phyloP scores from a whole-genome alignment of 53 echinoderm and acorn worm species.

The Henricia sp. region DNA sequence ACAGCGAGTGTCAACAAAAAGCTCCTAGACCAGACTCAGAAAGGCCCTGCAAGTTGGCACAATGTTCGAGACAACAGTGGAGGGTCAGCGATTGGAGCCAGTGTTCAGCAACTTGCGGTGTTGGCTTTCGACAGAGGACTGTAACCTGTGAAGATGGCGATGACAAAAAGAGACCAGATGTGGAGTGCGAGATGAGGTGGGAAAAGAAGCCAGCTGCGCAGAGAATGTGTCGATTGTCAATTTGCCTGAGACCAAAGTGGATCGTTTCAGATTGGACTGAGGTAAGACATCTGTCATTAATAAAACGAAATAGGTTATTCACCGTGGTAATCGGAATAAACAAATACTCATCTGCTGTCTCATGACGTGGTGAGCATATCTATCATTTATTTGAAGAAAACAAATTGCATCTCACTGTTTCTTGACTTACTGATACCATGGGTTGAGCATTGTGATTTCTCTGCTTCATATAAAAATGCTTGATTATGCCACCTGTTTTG shows the following conservation, averaged over 20 bases:
- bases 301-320: no score
- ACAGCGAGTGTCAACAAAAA: background rate
- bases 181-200: background rate
- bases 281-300: no score
- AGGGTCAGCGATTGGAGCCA: slow-evolving; percentile 23
- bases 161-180: background rate
- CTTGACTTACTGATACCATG: no score
- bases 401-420: no score
- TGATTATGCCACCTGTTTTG: no score
- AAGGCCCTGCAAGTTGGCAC: background rate
- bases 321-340: no score
- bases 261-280: slow-evolving; percentile 6
- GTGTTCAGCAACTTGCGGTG: slow-evolving; percentile 87
- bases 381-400: no score
- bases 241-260: slow-evolving; percentile 11
- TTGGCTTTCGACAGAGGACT: slow-evolving; percentile 67
- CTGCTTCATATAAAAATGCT: no score
- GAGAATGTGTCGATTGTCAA: background rate
- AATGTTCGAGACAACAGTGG: slow-evolving; percentile 2
- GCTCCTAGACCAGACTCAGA: background rate
- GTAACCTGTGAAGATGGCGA: slow-evolving; percentile 67
- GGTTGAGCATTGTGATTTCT: no score
- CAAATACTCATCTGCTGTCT: no score
- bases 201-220: background rate
- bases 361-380: no score